These are phyloP conservation scores for Lepidotrigona ventralis DNA, from an alignment of 1,140 invertebrate species.

Conservation along the genomic window DNA sequence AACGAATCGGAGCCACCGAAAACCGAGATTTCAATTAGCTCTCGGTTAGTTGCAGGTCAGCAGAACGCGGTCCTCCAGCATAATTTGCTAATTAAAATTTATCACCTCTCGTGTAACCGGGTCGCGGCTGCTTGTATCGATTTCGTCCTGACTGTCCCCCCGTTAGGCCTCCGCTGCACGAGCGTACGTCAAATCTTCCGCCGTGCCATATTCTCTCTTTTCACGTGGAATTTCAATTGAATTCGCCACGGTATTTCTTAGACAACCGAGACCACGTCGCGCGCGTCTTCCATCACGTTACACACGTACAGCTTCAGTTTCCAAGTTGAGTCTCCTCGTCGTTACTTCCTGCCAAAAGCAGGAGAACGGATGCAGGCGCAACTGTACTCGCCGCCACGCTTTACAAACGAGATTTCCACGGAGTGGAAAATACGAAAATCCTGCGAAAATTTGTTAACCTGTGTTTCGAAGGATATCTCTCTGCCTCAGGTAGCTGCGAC, in stretches of 20 bases:
- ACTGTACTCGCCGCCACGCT: background rate
- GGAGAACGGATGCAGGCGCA: background rate
- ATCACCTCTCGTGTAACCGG: background rate
- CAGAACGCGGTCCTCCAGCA: no score
- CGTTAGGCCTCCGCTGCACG: background rate
- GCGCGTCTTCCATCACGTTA: no score
- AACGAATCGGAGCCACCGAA: background rate
- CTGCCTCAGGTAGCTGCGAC: background rate
- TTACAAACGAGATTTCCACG: background rate
- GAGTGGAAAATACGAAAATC: background rate
- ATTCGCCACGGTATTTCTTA: no score
- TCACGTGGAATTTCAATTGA: no score
- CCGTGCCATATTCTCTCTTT: background rate
- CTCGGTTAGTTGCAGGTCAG: background rate
- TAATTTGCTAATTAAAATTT: conserved; percentile 24
- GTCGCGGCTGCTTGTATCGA: background rate
- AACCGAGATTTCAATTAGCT: conserved; percentile 14
- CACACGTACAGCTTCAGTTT: no score
- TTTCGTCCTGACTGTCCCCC: background rate
- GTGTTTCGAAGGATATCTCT: background rate
- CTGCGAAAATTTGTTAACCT: background rate
- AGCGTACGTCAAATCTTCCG: background rate
- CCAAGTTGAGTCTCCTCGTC: background rate
- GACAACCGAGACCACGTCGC: no score
- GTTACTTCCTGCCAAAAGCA: background rate